Conservation (phyloP, 64 coral and sea anemone genomes). For the Stichodactyla mertensii region DNA sequence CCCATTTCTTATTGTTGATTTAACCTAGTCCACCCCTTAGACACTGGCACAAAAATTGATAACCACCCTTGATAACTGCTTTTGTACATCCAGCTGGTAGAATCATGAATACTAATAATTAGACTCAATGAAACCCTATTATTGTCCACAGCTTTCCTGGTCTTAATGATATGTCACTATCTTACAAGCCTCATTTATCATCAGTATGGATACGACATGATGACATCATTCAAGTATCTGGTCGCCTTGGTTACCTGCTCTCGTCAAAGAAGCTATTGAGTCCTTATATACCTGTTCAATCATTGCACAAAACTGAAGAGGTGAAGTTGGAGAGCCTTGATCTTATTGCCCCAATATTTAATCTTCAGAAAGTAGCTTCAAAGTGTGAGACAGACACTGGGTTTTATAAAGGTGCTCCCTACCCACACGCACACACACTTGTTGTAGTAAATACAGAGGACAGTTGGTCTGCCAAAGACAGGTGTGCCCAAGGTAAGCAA, state of each 20-base stretch:
- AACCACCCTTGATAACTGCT: no score
- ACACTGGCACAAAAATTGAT: no score
- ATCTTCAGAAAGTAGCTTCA: conserved; percentile 58
- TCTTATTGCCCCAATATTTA: conserved; percentile 87
- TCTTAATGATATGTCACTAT: conserved; percentile 58
- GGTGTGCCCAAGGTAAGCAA: conserved; percentile 81
- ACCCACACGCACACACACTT: conserved; percentile 76
- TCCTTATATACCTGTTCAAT: conserved; percentile 38
- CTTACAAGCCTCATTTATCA: conserved; percentile 73
- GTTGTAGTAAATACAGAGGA: conserved; percentile 67
- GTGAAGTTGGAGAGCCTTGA: conserved; percentile 54
- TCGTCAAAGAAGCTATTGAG: conserved; percentile 66
- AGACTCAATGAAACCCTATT: no score
- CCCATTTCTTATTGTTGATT: no score
- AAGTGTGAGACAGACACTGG: conserved; percentile 64
- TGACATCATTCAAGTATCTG: conserved; percentile 55
- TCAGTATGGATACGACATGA: conserved; percentile 58
- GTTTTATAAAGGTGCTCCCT: conserved; percentile 62
- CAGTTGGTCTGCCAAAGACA: conserved; percentile 69
- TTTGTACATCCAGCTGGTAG: no score
- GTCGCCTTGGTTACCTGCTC: conserved; percentile 75
- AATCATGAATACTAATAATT: no score
- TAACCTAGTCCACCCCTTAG: no score
- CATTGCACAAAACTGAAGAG: conserved; percentile 49
- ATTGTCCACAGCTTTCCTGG: conserved; percentile 54